These are phyloP conservation scores for Parotocinclus haroldoi DNA, from an alignment of 2,797 vertebrate species.

Conservation along the genomic window DNA sequence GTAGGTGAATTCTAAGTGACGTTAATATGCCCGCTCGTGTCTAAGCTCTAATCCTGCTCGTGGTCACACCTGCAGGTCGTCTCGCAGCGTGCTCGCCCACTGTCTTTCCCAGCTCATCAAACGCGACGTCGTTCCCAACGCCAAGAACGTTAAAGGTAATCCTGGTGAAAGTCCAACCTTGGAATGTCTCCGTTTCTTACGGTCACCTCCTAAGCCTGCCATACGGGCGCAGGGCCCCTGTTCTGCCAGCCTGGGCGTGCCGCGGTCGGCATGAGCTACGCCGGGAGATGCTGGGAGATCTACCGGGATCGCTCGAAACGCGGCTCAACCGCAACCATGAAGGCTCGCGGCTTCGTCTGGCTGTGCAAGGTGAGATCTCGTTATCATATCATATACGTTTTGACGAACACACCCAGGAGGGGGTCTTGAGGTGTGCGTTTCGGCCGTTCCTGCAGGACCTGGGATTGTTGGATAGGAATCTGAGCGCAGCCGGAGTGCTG, in stretches of 20 bases:
- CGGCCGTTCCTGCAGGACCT: slow-evolving; percentile 72
- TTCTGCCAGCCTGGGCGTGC: slow-evolving; percentile 65
- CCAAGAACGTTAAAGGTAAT: slow-evolving; percentile 78
- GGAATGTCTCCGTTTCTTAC: no score
- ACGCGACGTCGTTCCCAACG: slow-evolving; percentile 77
- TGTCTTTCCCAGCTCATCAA: slow-evolving; percentile 82
- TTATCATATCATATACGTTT: not conserved
- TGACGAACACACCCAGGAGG: no score
- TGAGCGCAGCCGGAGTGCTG: slow-evolving; percentile 73
- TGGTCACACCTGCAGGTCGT: slow-evolving; percentile 61
- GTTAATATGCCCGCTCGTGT: not conserved
- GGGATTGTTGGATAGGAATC: slow-evolving; percentile 69
- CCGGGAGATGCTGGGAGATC: slow-evolving; percentile 78
- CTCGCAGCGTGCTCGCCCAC: slow-evolving; percentile 62
- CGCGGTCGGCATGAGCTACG: slow-evolving; percentile 59
- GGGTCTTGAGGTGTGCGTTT: no score
- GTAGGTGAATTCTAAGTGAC: slow-evolving; percentile 67
- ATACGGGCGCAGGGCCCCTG: slow-evolving; percentile 58
- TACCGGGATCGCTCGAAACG: slow-evolving; percentile 62
- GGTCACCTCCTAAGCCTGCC: no score
- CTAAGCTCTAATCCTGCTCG: not conserved
- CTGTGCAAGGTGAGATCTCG: slow-evolving; percentile 76
- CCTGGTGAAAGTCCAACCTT: no score
- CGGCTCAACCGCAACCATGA: slow-evolving; percentile 63
- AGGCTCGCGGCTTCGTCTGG: slow-evolving; percentile 81